Percentiles rank a stretch among this genome's conserved stretches.
phyloP scores from a whole-genome alignment of 2,797 vertebrate genomes.

The Morus bassanus region DNA sequence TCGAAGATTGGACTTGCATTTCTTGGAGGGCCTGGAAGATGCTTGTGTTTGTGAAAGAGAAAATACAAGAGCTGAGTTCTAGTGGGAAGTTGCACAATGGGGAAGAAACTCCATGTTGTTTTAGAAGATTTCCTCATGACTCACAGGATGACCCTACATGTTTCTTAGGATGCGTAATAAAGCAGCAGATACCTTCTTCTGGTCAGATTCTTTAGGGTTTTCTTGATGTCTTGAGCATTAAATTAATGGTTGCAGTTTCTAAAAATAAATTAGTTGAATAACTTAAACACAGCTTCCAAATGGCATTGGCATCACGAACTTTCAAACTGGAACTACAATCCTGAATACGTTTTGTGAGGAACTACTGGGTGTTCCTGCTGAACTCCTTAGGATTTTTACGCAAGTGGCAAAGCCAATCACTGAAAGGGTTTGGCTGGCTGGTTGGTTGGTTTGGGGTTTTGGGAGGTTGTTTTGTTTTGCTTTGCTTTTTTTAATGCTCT shows the following conservation, averaged over 20 bases:
- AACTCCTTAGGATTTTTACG: background rate
- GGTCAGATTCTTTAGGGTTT: background rate
- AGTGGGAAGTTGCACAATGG: background rate
- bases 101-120: background rate
- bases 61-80: background rate
- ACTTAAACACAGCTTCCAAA: background rate
- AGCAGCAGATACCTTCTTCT: background rate
- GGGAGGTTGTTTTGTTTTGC: background rate
- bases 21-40: background rate
- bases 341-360: background rate
- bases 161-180: background rate
- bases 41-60: background rate
- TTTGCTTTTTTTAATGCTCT: background rate
- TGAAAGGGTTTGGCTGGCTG: background rate
- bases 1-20: background rate
- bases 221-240: background rate
- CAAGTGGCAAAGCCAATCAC: background rate
- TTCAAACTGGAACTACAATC: background rate
- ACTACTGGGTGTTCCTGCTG: background rate
- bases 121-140: background rate
- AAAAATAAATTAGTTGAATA: background rate
- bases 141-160: fast-evolving
- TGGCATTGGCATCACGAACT: background rate
- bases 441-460: background rate
- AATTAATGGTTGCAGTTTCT: background rate